Conservation (phyloP, 2,113 vertebrate genomes). For the Lynx canadensis region DNA sequence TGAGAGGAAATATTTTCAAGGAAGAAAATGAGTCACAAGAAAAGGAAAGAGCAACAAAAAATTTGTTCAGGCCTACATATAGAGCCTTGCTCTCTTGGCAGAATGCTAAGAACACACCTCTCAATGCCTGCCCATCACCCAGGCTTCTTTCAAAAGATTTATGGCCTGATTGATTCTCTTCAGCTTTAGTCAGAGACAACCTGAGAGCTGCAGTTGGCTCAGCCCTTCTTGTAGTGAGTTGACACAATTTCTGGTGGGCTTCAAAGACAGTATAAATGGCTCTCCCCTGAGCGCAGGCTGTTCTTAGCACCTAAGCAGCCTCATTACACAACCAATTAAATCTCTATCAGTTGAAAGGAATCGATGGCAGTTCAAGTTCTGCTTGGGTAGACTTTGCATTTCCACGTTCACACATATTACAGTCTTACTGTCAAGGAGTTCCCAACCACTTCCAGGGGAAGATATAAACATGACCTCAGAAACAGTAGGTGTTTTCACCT, state of each 20-base stretch:
- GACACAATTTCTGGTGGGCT: constrained; percentile 54
- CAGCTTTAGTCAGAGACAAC: constrained; percentile 42
- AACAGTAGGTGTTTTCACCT: constrained; percentile 3
- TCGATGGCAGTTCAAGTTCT: constrained; percentile 33
- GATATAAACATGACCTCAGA: not conserved
- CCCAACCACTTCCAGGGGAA: not conserved
- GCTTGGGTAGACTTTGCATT: constrained; percentile 37
- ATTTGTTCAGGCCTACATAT: not conserved
- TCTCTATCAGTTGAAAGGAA: not conserved
- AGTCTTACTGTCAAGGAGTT: constrained; percentile 4
- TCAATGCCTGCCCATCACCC: not conserved
- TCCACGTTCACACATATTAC: not conserved
- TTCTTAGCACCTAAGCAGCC: not conserved
- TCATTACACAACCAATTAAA: constrained; percentile 61
- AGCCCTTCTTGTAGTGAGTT: not conserved
- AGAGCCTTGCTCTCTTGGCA: not conserved
- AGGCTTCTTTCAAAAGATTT: constrained; percentile 19
- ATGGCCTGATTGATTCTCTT: not conserved
- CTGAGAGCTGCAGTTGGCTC: not conserved
- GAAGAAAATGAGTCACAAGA: not conserved
- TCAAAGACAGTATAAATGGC: constrained; percentile 31
- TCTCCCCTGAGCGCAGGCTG: constrained; percentile 40
- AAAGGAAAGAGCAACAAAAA: not conserved
- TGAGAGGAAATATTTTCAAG: constrained; percentile 25
- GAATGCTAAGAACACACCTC: not conserved